Evolutionary conservation across 2,797 vertebrate genomes (phyloP).

Genomic region (Notamacropus eugenii): DNA sequence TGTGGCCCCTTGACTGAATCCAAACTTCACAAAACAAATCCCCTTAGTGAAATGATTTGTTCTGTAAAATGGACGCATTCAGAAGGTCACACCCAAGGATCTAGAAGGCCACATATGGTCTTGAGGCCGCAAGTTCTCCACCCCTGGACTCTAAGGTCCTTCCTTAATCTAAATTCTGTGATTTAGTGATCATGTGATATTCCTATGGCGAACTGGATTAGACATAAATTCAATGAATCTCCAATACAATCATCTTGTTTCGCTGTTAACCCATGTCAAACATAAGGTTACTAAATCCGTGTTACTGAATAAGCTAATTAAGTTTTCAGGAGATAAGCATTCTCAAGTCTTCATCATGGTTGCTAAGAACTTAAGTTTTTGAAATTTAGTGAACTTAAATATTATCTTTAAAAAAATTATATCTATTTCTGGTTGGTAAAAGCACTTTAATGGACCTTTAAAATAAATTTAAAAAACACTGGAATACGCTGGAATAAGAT

Average conservation of each 20-base stretch:
- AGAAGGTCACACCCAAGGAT: too few relatives aligned
- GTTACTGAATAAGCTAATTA: conserved; percentile 3
- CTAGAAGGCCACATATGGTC: too few relatives aligned
- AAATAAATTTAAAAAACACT: background rate
- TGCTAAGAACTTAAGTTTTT: conserved; percentile 5
- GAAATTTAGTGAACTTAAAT: background rate
- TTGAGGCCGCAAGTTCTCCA: too few relatives aligned
- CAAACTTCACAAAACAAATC: too few relatives aligned
- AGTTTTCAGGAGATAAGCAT: background rate
- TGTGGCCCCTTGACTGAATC: too few relatives aligned
- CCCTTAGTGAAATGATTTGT: too few relatives aligned
- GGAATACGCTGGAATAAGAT: background rate
- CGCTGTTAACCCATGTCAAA: background rate
- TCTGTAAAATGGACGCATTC: too few relatives aligned
- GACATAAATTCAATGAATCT: background rate
- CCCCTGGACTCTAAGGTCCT: background rate
- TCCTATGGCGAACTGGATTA: background rate
- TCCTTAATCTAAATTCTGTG: background rate
- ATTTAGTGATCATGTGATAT: background rate
- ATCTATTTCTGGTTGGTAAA: background rate
- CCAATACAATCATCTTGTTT: background rate
- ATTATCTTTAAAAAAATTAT: background rate
- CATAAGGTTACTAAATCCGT: background rate
- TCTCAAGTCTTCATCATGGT: background rate
- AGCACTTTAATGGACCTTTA: conserved; percentile 3